Evolutionary conservation across 1,140 invertebrate genomes (phyloP).

Genomic region (Propsilocerus akamusi): DNA sequence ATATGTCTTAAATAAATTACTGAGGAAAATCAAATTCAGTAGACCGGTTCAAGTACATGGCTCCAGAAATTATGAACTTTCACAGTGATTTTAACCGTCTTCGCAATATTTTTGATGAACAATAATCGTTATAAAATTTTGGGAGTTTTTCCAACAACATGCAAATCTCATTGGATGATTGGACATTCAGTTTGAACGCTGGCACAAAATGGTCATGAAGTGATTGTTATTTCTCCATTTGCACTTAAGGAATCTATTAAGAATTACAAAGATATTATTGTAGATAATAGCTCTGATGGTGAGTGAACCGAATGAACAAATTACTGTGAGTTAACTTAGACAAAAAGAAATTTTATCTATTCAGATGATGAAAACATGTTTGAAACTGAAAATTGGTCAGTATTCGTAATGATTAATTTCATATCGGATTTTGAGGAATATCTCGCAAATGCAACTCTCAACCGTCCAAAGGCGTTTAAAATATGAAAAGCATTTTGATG

Average conservation of each 20-base stretch:
- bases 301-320: too few relatives aligned
- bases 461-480: neutral
- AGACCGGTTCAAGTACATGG: too few relatives aligned
- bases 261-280: conserved; percentile 30
- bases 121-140: neutral
- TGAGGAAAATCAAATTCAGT: too few relatives aligned
- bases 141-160: conserved; percentile 27
- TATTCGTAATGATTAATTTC: neutral
- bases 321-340: too few relatives aligned
- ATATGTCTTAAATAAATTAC: too few relatives aligned
- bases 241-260: conserved; percentile 23
- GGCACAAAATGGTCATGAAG: conserved; percentile 31
- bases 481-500: conserved; percentile 12
- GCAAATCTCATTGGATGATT: conserved; percentile 34
- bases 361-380: too few relatives aligned
- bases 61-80: too few relatives aligned
- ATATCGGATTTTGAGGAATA: neutral
- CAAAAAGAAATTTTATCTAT: neutral
- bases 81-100: too few relatives aligned
- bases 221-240: conserved; percentile 33
- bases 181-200: conserved; percentile 31
- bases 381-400: neutral
- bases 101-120: too few relatives aligned
- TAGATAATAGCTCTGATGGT: conserved; percentile 8
- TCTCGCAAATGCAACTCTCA: neutral